These are phyloP conservation scores for Babylonia areolata DNA, from an alignment of 1,140 invertebrate species.

Conservation along the genomic window DNA sequence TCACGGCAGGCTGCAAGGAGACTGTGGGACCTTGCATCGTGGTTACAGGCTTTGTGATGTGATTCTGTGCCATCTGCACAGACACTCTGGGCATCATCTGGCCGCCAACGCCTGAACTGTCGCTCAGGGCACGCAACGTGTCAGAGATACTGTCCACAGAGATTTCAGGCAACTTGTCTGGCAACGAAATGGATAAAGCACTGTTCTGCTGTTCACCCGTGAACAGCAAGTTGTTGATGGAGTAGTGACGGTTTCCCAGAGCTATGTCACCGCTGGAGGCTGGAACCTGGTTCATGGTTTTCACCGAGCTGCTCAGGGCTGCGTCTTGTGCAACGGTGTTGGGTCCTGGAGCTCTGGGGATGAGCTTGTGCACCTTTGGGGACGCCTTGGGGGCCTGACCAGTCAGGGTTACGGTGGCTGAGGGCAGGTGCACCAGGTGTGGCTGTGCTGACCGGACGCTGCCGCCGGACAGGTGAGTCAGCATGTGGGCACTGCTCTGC, in stretches of 20 bases:
- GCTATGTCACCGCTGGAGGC: neutral
- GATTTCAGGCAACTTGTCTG: conserved; percentile 34
- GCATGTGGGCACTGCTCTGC: conserved; percentile 10
- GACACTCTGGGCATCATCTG: neutral
- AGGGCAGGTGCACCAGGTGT: neutral
- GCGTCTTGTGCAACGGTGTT: neutral
- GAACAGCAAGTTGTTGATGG: conserved; percentile 36
- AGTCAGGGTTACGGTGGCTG: neutral
- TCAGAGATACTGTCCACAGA: conserved; percentile 30
- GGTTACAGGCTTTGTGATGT: neutral
- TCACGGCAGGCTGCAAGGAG: neutral
- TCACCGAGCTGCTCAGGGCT: neutral
- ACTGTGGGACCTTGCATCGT: neutral
- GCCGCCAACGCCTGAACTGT: neutral
- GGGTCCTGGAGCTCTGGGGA: neutral
- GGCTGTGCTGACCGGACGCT: neutral
- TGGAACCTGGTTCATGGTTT: neutral
- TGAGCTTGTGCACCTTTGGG: neutral
- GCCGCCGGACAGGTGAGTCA: conserved; percentile 32
- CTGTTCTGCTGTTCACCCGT: conserved; percentile 32
- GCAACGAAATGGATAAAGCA: conserved; percentile 29
- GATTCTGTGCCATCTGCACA: neutral
- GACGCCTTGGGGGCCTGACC: neutral
- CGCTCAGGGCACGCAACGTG: conserved; percentile 30
- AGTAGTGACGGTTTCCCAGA: conserved; percentile 28